Evolutionary conservation across 2,113 vertebrate genomes (phyloP), one percentile per base, ranked within the genome.

Genomic region (Platysteira castanea): DNA sequence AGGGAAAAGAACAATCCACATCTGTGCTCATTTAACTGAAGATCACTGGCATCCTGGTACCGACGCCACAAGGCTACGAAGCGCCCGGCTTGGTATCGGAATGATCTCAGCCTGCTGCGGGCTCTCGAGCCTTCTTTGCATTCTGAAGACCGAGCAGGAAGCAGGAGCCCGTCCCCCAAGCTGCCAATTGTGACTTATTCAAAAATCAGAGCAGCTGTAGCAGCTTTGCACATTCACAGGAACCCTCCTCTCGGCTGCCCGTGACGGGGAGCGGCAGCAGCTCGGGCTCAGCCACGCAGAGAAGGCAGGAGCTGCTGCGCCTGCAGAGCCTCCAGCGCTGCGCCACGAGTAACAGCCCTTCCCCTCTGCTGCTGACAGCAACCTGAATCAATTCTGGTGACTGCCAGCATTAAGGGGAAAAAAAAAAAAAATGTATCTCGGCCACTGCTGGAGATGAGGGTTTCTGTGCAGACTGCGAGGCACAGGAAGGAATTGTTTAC

Each of bases 171-270:
- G 78, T 93, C 82, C 79, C 88, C 80, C 75, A 22, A n/a, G 83
- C 87, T 94, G 82, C 68, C 81, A 63, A 84, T 70, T 84, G 93
- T 56, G 68, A 90, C 76, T 94, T 73, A 67, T 75, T 93, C 47
- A 89, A 53, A 93, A 91, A 81, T 21, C 13, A 9, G 74, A 94
- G 92, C 91, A 87, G 94, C 93, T 92, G 79, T 44, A 81, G 78
- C 79, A 81, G 89, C 65, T 89, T 20, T 93, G 80, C 74, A 95
- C 64, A 52, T 35, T 65, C 39, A 33, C 56, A 89, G 88, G 67
- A 95, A 19, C 46, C 78, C 91, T 95, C 68, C 84, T 84, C 68
- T 61, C 10, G 0, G 19, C 82, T 90, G 9, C 76, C 83, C 8
- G 7, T 18, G 71, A n/a, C 11, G 27, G 82, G 61, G 74, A 91